Conservation (phyloP, 2,888 invertebrate species). For the Drosophila pseudotalamancana region DNA sequence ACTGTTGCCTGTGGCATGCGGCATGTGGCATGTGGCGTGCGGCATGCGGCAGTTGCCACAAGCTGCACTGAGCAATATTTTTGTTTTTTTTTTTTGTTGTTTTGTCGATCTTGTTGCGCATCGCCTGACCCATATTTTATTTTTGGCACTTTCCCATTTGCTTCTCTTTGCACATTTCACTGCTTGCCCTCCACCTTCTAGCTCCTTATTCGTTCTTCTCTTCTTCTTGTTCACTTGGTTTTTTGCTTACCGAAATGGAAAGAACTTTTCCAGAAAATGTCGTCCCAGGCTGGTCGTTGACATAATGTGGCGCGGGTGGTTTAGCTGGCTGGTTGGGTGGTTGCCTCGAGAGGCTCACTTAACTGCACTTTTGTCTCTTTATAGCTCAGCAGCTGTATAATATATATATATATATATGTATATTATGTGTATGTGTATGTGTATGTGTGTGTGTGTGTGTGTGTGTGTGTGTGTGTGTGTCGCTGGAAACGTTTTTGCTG, state of each 20-base stretch:
- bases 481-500: slow-evolving; percentile 49
- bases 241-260: slow-evolving; percentile 73
- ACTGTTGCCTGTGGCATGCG: slow-evolving; percentile 19
- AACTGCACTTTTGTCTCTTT: slow-evolving; percentile 41
- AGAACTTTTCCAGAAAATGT: slow-evolving; percentile 74
- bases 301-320: slow-evolving; percentile 35
- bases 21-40: slow-evolving; percentile 16
- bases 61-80: slow-evolving; percentile 27
- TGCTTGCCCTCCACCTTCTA: neutral
- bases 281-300: slow-evolving; percentile 72
- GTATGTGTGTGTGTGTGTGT: slow-evolving; percentile 15
- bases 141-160: slow-evolving; percentile 66
- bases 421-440: slow-evolving; percentile 3
- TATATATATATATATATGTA: neutral
- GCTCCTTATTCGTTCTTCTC: neutral
- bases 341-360: slow-evolving; percentile 50
- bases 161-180: slow-evolving; percentile 7
- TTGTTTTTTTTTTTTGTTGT: too few relatives aligned
- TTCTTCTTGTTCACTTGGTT: too few relatives aligned
- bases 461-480: slow-evolving; percentile 16
- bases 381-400: neutral
- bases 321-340: neutral
- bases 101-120: slow-evolving; percentile 40
- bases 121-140: slow-evolving; percentile 72
- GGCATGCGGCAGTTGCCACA: slow-evolving; percentile 6